These are phyloP conservation scores for Capreolus pygargus DNA, from an alignment of 2,113 vertebrate species.

Conservation along the genomic window DNA sequence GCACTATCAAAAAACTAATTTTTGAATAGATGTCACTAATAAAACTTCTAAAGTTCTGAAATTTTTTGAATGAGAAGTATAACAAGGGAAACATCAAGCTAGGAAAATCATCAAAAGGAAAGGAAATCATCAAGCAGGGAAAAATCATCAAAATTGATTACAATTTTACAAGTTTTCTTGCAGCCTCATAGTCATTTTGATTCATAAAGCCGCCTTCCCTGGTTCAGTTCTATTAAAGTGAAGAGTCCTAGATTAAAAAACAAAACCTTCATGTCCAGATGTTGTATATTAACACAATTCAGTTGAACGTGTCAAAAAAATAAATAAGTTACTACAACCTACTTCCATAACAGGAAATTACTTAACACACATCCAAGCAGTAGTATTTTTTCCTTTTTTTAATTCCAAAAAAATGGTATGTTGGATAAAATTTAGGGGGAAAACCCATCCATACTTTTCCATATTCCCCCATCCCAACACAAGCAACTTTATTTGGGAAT, in stretches of 20 bases:
- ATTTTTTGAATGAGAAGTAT: background rate
- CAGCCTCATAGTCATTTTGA: background rate
- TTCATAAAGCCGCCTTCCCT: background rate
- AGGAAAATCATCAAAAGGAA: background rate
- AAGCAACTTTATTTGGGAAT: background rate
- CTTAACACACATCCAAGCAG: slow-evolving; percentile 10
- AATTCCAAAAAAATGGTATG: background rate
- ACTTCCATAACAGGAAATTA: background rate
- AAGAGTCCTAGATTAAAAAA: background rate
- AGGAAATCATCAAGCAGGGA: background rate
- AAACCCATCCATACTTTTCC: background rate
- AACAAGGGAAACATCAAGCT: background rate
- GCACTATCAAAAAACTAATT: background rate
- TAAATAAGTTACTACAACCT: background rate
- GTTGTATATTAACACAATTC: background rate
- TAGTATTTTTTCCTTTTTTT: background rate
- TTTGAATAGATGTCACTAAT: background rate
- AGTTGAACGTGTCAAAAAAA: background rate
- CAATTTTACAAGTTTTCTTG: background rate
- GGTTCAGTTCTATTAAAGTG: background rate
- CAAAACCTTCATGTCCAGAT: background rate
- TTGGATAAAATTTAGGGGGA: background rate
- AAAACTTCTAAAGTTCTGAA: background rate
- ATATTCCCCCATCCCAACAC: background rate
- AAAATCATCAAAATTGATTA: background rate